Conservation (phyloP, 2,113 vertebrate genomes). For the Platycercus adscitus region DNA sequence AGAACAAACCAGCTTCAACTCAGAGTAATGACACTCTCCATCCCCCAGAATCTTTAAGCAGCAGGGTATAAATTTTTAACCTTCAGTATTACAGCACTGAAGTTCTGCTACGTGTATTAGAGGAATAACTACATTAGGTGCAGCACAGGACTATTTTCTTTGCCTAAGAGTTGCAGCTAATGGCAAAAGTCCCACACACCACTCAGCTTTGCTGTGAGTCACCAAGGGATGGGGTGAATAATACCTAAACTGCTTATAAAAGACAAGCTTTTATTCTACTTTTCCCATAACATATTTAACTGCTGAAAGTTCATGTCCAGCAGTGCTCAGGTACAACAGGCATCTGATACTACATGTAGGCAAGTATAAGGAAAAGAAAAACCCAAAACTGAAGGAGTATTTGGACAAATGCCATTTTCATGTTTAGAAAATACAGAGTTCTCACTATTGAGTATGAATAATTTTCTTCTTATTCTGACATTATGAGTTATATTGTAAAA, state of each 20-base stretch:
- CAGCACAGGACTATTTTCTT: neutral
- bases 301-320: neutral
- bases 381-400: neutral
- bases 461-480: neutral
- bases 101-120: neutral
- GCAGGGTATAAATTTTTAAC: neutral
- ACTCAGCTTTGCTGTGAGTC: neutral
- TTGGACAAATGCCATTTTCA: neutral
- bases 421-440: neutral
- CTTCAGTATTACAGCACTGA: neutral
- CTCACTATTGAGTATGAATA: neutral
- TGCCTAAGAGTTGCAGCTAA: neutral
- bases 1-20: slow-evolving; percentile 1
- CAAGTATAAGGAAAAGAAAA: neutral
- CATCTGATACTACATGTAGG: neutral
- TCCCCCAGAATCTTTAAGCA: neutral
- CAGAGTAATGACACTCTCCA: neutral
- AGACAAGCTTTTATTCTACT: neutral
- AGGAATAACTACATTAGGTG: neutral
- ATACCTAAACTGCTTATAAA: neutral
- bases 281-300: neutral
- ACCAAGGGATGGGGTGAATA: neutral
- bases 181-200: neutral
- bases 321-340: neutral
- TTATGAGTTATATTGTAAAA: neutral